Base-by-base conservation (phyloP, 2,113 vertebrate genomes). In the Pomatorhinus ruficollis region DNA sequence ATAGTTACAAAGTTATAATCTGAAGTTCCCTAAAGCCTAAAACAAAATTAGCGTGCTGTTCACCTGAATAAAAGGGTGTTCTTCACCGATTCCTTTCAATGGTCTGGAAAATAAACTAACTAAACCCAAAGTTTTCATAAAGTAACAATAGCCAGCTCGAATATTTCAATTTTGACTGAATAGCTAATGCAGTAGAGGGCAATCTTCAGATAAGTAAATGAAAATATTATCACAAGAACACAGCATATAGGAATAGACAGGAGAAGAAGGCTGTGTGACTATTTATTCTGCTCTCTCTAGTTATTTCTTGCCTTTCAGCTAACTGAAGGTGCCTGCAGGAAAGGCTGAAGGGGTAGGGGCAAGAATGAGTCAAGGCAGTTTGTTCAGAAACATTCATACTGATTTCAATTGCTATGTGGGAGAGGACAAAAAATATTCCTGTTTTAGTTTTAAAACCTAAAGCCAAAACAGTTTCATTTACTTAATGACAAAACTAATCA, bases 1-100 rank as follows among this genome's bases (percentile, higher is more conserved):
- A 33, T 37, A 54, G 64, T 65, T 89, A 53, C 54, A 87, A 90
- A 96, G 54, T 93, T 92, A 87, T 68, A 53, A 92, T 78, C 39
- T 68, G 28, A 77, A 79, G 44, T 52, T 63, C 44, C 69, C 83
- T 53, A 54, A 90, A 92, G 59, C 44, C 6, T n/a, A 50, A 86
- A 49, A 40, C 45, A 70, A 81, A 91, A 74, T 33, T 30, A 83
- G 19, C 7, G 42, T 47, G 30, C 80, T 65, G 30, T 72, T 90
- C 85, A 84, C 69, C 54, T 63, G 61, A 72, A 42, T 40, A 65
- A 40, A 90, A 70, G 23, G 10, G 35, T 45, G 6, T 74, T 90
- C 52, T 57, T 83, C 65, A 19, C 54, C 0, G 8, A 52, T 87
- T 92, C 49, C 31, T 80, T 86, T 61, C 82, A 78, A 40, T 5